Evolutionary conservation across 2,797 vertebrate species (phyloP), one percentile per base, ranked within the genome.

Genomic region (Sebastes matsubarae): DNA sequence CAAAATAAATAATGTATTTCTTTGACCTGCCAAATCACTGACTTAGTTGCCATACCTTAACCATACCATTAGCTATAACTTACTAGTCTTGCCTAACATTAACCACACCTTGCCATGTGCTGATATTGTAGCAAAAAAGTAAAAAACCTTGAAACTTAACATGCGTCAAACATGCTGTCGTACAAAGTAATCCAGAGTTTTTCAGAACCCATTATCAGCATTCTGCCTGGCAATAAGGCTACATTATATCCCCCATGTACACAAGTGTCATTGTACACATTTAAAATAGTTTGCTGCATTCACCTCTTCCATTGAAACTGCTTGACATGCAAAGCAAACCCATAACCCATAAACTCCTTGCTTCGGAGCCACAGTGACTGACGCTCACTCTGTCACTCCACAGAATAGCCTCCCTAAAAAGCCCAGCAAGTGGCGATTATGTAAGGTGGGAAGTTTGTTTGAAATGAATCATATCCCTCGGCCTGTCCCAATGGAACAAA

Each of bases 401-500:
- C 68, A 77, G 71, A 84, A 86, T 46, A 68, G 57, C 54, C 70
- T 64, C 38, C 36, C 32, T 70, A 73, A 85, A 85, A 80, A 64
- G 76, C 70, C 64, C 57, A 70, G 82, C 61, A 68, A 80, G 79
- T 59, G 66, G 68, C 82, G 75, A 87, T 84, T 87, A 83, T 84
- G 75, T 79, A 68, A 88, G 72, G 55, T 65, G 65, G 69, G 60
- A 77, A 81, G 55, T 76, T 67, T 59, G 22, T 86, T 87, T 63
- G 30, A 88, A 87, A 91, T 88, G 22, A 91, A 82, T 93, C 81
- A 71, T 71, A 86, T 86, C 69, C 89, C 50, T 82, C 68, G 65
- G 74, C 54, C 25, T 11, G 69, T 68, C 70, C 70, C 59, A 10
- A 78, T 72, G 70, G 83, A 87, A 84, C 70, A 81, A 86, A 85